Evolutionary conservation across 1,140 invertebrate genomes (phyloP), one percentile per base, ranked within the genome.

Genomic region (Glossosoma conforme): DNA sequence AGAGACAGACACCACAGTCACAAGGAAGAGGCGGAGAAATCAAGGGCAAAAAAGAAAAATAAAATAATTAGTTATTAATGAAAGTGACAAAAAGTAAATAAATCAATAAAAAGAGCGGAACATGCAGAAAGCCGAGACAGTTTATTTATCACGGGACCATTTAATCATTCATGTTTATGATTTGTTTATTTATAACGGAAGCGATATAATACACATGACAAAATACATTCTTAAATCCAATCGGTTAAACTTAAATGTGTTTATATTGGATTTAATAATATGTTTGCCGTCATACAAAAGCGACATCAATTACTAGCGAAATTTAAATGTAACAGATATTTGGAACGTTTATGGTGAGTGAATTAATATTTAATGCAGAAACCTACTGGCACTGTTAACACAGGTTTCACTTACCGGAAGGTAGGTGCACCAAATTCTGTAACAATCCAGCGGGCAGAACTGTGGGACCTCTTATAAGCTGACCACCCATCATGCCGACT

Each of bases 391-490:
- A 35, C 17, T 40, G n/a, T 40, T 40, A 21, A 40, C 13, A 24
- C 13, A 36, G 14, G 19, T 15, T 37, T 36, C 36, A 50, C 33
- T 49, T 56, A 73, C 70, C 70, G 14, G 67, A 58, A 1, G 72
- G 69, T 50, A 75, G 56, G 60, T 74, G 70, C 66, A 75, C 74
- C 28, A 79, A 62, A 44, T 77, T 78, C 49, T 81, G 79, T 2
- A 80, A 65, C 53, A 81, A 70, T 41, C 74, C 76, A 20, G 77
- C 67, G 3, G 76, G 75, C 47, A 75, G 56, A 6, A 76, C 66
- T 32, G 24, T 52, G 10, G 82, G 77, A 1, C 76, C 76, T 18
- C 84, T 63, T 1, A 86, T 77, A 5, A 86, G 76, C 61, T 87
- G 84, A 0, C 83, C 84, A 43, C 73, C 73, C 10, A 75, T 68